Evolutionary conservation across 2,113 vertebrate genomes (phyloP).

Genomic region (Neofelis nebulosa): DNA sequence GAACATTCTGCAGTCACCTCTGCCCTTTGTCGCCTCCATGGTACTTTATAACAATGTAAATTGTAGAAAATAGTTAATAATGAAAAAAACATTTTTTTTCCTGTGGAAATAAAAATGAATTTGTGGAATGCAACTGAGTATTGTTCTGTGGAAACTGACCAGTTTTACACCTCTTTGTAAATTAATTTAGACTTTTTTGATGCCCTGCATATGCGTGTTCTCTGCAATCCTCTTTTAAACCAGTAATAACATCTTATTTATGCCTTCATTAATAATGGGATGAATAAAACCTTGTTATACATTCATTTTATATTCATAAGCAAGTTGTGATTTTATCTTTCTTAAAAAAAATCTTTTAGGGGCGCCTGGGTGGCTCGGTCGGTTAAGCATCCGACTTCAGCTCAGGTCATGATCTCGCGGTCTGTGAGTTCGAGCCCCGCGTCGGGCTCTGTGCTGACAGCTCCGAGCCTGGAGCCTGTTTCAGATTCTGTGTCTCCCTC

Average conservation of each 20-base stretch:
- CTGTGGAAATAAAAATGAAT: background rate
- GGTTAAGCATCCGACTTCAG: too few relatives aligned
- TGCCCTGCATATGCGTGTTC: background rate
- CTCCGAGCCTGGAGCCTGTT: too few relatives aligned
- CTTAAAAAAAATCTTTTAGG: background rate
- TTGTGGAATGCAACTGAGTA: background rate
- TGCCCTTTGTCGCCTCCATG: background rate
- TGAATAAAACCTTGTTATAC: background rate
- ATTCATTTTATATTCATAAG: background rate
- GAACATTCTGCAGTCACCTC: background rate
- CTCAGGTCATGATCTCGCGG: too few relatives aligned
- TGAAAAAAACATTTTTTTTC: background rate
- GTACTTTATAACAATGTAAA: background rate
- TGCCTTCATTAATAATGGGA: background rate
- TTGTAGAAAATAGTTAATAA: background rate
- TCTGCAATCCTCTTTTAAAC: background rate
- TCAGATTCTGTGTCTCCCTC: too few relatives aligned
- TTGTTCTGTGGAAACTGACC: background rate
- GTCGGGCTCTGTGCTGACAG: too few relatives aligned
- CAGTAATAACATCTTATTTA: background rate
- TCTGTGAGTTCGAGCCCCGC: too few relatives aligned
- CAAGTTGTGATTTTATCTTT: background rate
- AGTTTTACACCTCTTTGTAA: background rate
- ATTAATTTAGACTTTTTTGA: background rate
- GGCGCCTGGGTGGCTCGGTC: too few relatives aligned